A percentile compares a stretch with the other conserved stretches of the same genome.
Evolutionary conservation across 2,113 vertebrate species (phyloP).

Genomic region (Cavia porcellus): DNA sequence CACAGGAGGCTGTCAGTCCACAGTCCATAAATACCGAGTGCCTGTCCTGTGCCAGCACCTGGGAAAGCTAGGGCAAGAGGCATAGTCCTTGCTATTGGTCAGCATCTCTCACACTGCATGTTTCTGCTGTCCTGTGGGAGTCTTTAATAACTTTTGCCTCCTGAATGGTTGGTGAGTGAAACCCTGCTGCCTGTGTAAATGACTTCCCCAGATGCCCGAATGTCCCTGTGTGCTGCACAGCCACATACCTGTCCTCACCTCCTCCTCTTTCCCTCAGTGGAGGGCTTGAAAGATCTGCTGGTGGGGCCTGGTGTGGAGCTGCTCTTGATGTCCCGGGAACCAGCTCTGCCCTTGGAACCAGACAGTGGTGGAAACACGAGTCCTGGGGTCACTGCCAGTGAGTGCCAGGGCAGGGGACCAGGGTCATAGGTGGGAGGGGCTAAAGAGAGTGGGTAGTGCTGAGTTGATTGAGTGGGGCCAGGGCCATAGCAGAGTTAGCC

Average conservation of each 20-base stretch:
- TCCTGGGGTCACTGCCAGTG: slow-evolving; percentile 83
- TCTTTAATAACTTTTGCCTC: neutral
- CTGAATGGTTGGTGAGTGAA: neutral
- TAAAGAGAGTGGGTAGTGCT: no score
- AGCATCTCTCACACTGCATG: no score
- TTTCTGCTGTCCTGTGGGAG: neutral
- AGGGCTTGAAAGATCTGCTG: slow-evolving; percentile 92
- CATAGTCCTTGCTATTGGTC: neutral
- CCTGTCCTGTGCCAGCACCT: neutral
- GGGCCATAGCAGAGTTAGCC: neutral
- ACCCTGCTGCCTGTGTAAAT: neutral
- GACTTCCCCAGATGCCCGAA: neutral
- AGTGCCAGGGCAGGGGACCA: slow-evolving; percentile 32
- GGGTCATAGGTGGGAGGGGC: neutral
- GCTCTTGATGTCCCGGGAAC: slow-evolving; percentile 77
- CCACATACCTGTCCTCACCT: neutral
- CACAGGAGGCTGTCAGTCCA: fast-evolving
- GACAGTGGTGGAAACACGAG: slow-evolving; percentile 83
- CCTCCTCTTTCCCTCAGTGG: slow-evolving; percentile 86
- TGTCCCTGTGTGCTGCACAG: no score
- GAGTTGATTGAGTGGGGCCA: neutral
- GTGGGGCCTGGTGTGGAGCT: slow-evolving; percentile 87
- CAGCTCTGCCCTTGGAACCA: slow-evolving; percentile 73
- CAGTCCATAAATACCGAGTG: neutral
- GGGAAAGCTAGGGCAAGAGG: neutral